Evolutionary conservation across 2,797 vertebrate genomes (phyloP).

Genomic region (Acipenser transmontanus): DNA sequence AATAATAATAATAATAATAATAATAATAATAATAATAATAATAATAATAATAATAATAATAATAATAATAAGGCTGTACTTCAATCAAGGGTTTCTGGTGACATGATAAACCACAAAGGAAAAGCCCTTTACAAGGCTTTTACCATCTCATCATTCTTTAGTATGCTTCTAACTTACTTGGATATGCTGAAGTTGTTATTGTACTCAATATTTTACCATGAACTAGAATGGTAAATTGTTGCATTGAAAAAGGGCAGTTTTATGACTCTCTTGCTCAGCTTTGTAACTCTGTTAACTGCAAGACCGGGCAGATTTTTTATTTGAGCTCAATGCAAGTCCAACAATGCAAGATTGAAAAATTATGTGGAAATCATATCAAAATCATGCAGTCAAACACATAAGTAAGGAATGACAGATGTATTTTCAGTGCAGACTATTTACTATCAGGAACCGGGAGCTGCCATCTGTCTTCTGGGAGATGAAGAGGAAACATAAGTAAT

Average conservation of each 20-base stretch:
- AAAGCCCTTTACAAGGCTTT: no score
- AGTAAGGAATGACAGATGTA: slow-evolving; percentile 19
- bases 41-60: no score
- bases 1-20: no score
- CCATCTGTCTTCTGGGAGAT: neutral
- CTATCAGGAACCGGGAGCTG: neutral
- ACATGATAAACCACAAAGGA: no score
- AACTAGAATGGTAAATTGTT: neutral
- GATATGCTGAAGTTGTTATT: no score
- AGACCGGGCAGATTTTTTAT: slow-evolving; percentile 1
- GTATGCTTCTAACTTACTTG: no score
- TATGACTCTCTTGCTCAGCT: neutral
- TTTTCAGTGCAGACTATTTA: slow-evolving; percentile 12
- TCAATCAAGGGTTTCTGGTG: no score
- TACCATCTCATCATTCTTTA: no score
- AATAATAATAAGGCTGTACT: no score
- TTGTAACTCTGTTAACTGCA: neutral
- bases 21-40: no score
- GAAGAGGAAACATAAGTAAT: neutral
- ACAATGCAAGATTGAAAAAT: slow-evolving; percentile 21
- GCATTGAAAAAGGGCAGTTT: neutral
- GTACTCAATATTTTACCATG: no score
- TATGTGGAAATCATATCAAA: slow-evolving; percentile 22
- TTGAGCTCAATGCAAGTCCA: slow-evolving; percentile 4
- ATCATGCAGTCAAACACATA: slow-evolving; percentile 19